Evolutionary conservation across 1,140 invertebrate species (phyloP).

Genomic region (Solenopsis fugax): DNA sequence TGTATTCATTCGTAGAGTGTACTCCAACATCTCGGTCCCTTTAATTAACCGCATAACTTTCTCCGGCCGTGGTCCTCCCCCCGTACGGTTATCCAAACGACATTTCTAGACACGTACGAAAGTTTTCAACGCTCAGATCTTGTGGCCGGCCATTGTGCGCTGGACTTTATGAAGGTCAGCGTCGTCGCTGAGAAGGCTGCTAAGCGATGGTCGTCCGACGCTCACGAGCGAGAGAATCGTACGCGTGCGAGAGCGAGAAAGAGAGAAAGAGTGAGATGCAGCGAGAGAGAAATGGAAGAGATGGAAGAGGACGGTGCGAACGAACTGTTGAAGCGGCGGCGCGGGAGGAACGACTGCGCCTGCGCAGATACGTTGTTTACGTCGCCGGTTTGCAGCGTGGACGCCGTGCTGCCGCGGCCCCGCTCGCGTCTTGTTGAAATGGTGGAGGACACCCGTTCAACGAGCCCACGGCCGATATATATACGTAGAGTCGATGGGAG

Average conservation of each 20-base stretch:
- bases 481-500: slow-evolving; percentile 9
- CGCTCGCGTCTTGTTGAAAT: slow-evolving; percentile 59
- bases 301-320: slow-evolving; percentile 31
- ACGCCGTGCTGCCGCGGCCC: slow-evolving; percentile 38
- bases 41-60: slow-evolving; percentile 52
- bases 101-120: slow-evolving; percentile 23
- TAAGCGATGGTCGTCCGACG: slow-evolving; percentile 67
- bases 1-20: neutral
- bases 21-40: neutral
- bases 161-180: slow-evolving; percentile 74
- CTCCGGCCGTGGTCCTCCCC: neutral
- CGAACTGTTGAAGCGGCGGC: slow-evolving; percentile 47
- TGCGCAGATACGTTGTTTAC: slow-evolving; percentile 83
- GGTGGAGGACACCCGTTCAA: slow-evolving; percentile 65
- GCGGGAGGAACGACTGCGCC: slow-evolving; percentile 73
- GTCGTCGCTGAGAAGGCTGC: slow-evolving; percentile 65
- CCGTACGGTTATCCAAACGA: neutral
- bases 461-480: slow-evolving; percentile 34
- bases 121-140: slow-evolving; percentile 28
- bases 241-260: slow-evolving; percentile 16
- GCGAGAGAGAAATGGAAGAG: slow-evolving; percentile 22
- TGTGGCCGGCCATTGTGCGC: slow-evolving; percentile 44
- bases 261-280: neutral
- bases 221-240: slow-evolving; percentile 34
- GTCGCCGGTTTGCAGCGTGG: slow-evolving; percentile 78